A percentile compares a stretch with the other conserved stretches of the same genome.
These are phyloP conservation scores for Bubo scandiacus DNA, from an alignment of 2,113 vertebrate genomes.

Conservation along the genomic window DNA sequence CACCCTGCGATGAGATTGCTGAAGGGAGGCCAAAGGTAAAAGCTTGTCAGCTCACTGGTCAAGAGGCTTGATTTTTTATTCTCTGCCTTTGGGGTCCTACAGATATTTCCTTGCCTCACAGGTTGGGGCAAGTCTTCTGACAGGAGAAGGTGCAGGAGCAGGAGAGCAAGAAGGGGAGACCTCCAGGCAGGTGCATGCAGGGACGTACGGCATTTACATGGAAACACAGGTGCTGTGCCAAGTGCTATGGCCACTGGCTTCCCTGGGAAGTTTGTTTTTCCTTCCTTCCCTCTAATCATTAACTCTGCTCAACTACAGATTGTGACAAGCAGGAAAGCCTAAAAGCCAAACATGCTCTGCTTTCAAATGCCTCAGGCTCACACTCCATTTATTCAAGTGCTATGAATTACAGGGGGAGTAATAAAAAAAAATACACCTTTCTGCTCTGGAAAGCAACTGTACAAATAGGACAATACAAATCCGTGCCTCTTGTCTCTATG, in stretches of 20 bases:
- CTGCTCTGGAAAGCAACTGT: background rate
- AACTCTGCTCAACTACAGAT: background rate
- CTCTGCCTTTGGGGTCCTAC: background rate
- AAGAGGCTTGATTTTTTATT: background rate
- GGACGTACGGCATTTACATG: accelerated
- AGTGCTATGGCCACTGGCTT: background rate
- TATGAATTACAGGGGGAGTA: background rate
- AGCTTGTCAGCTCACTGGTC: background rate
- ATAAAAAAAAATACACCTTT: background rate
- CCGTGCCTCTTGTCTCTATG: background rate
- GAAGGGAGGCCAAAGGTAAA: background rate
- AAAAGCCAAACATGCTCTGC: background rate
- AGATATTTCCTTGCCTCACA: background rate
- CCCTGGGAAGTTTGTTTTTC: background rate
- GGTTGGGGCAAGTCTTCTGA: accelerated
- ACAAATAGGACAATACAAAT: background rate
- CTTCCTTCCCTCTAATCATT: background rate
- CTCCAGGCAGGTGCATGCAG: accelerated
- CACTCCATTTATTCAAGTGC: background rate
- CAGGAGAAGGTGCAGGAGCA: background rate
- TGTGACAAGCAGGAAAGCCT: background rate
- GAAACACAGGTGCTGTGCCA: accelerated
- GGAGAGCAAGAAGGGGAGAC: background rate
- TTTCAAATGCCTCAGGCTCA: background rate
- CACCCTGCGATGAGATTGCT: background rate